Evolutionary conservation across 2,113 vertebrate species (phyloP), one percentile per base, ranked within the genome.

Genomic region (Nerophis lumbriciformis): DNA sequence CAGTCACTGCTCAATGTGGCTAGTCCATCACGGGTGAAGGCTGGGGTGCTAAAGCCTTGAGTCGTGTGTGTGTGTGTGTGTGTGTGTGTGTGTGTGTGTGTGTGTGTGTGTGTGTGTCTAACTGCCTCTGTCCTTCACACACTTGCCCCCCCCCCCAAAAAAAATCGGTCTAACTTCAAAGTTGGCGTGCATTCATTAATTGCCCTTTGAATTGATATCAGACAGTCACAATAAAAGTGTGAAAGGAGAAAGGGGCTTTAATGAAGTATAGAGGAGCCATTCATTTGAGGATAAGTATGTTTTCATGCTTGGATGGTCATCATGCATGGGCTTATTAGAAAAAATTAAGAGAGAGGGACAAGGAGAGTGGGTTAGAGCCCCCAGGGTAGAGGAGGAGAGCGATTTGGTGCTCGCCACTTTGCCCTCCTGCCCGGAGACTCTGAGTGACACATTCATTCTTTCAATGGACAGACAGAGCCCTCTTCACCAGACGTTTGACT

Each of bases 181-280:
- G 95, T 97, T 93, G 91, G 90, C 86, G 92, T 93, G 94, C 95
- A 98, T 98, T 98, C 95, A 97, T 98, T 98, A 97, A 98, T 99
- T 98, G 94, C 92, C 94, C 94, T 98, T 98, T 98, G 95, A 98
- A 96, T 97, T 94, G 94, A 98, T 98, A 99, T 96, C 94, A 95
- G 95, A 95, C 93, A 93, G 95, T 95, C 94, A 97, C 95, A 98
- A 98, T 98, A 93, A 92, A 93, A 93, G 94, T 94, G 94, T 93
- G 93, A 96, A 92, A 92, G 93, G 91, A 93, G 92, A 96, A 96
- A 95, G 94, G 92, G 89, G 94, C 94, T 94, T 94, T 98, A 98
- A 94, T 96, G 94, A 98, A 96, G 94, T 95, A 97, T 95, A 94
- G 93, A 94, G 92, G 89, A 85, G 82, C 94, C 93, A 98, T 99